Evolutionary conservation across 2,113 vertebrate genomes (phyloP), one percentile per base, ranked within the genome.

Genomic region (Prunella himalayana): DNA sequence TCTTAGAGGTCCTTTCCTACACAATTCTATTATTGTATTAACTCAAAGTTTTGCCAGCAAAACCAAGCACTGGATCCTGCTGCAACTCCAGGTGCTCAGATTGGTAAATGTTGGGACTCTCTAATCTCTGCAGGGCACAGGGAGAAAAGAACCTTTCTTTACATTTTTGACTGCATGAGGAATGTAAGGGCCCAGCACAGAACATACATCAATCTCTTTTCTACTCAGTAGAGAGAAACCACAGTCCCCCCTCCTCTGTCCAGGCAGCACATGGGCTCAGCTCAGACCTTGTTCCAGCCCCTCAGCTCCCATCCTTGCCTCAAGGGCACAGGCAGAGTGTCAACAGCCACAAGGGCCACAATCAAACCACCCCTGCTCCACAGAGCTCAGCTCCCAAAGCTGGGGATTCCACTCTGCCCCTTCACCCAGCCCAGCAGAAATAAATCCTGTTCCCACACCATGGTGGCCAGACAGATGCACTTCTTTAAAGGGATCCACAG

Each of bases 391-490:
- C 63, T 77, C 61, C 53, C 78, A 21, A 5, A 0, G 0, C 42
- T 3, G 3, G 2, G 23, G 42, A 23, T 35, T 8, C 31, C 10
- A 19, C 28, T 42, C 79, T 42, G 49, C 15, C 76, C 18, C 41
- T 28, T 22, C 69, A 41, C 27, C 82, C 44, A 11, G 44, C 72
- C 56, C 15, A 86, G 39, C 66, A 92, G 88, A 65, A 82, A 56
- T 12, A 76, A 64, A 57, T 3, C 13, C 53, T 35, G 47, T 30
- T 82, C 25, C 3, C 0, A 61, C 70, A 35, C 16, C 47, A 5
- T 0, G 0, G 22, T 4, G 21, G 33, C 5, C 7, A 68, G 25
- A 7, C 0, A 11, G 33, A 60, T 1, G 5, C 7, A 0, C 13
- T 9, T 24, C 39, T 37, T 53, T 10, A 49, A 50, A 59, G 73